Percentiles rank a stretch among this genome's conserved stretches.
Evolutionary conservation across 2,113 vertebrate species (phyloP).

Genomic region (Thomomys bottae): DNA sequence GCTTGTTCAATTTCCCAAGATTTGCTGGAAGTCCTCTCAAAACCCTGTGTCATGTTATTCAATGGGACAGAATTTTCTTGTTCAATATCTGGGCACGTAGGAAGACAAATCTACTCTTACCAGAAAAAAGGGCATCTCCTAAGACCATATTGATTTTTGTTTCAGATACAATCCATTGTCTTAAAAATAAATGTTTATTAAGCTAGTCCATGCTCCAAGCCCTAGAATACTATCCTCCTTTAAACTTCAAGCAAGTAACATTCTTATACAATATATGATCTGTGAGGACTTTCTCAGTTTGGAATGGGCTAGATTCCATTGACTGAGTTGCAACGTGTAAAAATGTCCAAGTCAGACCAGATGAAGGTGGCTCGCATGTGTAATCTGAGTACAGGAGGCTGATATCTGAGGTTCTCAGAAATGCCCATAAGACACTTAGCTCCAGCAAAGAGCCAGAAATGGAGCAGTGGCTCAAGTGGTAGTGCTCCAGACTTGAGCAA

Average conservation of each 20-base stretch:
- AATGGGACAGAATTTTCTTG: background rate
- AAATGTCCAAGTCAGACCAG: too few relatives aligned
- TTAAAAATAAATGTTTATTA: background rate
- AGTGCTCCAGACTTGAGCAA: too few relatives aligned
- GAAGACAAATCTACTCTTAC: constrained; percentile 6
- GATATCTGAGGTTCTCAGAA: too few relatives aligned
- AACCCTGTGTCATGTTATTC: constrained; percentile 16
- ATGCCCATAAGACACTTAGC: too few relatives aligned
- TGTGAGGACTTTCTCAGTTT: background rate
- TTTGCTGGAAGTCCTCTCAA: constrained; percentile 68
- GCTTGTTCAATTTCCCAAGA: constrained; percentile 68
- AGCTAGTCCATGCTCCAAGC: background rate
- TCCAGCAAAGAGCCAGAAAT: too few relatives aligned
- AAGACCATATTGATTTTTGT: constrained; percentile 3
- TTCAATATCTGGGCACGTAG: background rate
- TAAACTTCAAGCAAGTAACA: background rate
- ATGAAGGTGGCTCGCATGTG: too few relatives aligned
- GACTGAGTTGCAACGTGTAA: background rate
- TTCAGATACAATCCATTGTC: constrained; percentile 13
- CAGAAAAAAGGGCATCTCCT: constrained; percentile 61
- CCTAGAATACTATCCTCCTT: background rate
- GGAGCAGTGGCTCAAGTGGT: too few relatives aligned
- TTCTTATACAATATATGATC: background rate
- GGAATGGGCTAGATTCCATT: background rate
- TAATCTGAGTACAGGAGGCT: too few relatives aligned